Base-by-base conservation (phyloP, 2,888 invertebrate genomes). In the Dione vanillae region DNA sequence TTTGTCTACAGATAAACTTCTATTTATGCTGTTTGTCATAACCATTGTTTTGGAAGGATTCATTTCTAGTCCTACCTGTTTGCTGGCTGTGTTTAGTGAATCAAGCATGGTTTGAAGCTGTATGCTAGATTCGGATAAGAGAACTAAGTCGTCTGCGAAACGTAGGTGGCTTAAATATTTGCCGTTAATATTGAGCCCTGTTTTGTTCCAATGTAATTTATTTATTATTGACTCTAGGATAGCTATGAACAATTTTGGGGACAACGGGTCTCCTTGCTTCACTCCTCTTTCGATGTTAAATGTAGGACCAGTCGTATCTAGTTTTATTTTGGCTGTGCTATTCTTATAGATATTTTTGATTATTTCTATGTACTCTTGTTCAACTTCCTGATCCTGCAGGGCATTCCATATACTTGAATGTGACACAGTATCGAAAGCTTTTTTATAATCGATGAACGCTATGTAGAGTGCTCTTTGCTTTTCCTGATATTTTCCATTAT, bases 111-210 rank as follows among this genome's bases (percentile, higher is more conserved):
- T 6, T 27, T 75, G 74, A 59, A 73, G 12, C 61, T 76, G 64
- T 12, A 16, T 56, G 58, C 65, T 65, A 35, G 70, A 65, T 56
- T 76, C 74, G 35, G 72, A 68, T 8, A 76, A 40, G 0, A 74
- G 69, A 51, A 76, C 61, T 19, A 75, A 16, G 43, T 75, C 75
- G 40, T 75, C 71, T n/a, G n/a, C n/a, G n/a, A n/a, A n/a, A n/a
- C n/a, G n/a, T n/a, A n/a, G n/a, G n/a, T n/a, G n/a, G n/a, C n/a
- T 69, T 71, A 72, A 47, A 59, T 73, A 67, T n/a, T 72, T 69
- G 6, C 49, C 65, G 14, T 73, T 49, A 35, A 76, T 65, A 14
- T 73, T 54, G 27, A 73, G 10, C 14, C 74, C 71, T 35, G 10
- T 7, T 6, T 54, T 49, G 45, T 68, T 37, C 74, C 72, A 76